Conservation (phyloP, 2,113 vertebrate genomes). For the Prunella fulvescens region DNA sequence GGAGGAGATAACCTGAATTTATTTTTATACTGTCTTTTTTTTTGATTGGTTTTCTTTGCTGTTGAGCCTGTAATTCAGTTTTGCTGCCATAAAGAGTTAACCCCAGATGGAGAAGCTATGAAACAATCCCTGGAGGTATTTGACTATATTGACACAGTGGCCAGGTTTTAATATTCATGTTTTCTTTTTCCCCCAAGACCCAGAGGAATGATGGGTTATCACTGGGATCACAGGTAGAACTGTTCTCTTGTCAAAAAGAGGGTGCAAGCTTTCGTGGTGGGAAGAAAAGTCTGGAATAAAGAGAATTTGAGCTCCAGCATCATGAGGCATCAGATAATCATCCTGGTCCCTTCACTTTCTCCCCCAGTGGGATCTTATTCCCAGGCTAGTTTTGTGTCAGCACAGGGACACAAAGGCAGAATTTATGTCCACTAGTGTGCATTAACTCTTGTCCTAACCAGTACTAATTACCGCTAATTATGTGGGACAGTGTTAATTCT, state of each 20-base stretch:
- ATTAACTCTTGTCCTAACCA: conserved; percentile 54
- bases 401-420: background rate
- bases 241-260: background rate
- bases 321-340: background rate
- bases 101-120: background rate
- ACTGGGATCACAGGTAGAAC: background rate
- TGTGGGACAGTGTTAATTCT: conserved; percentile 53
- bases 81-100: conserved; percentile 35
- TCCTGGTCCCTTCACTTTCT: background rate
- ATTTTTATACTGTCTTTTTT: background rate
- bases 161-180: background rate
- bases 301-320: background rate
- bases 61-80: conserved; percentile 22
- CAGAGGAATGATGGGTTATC: background rate
- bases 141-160: background rate
- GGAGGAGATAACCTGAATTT: background rate
- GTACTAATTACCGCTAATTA: conserved; percentile 44
- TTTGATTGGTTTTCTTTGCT: conserved; percentile 24
- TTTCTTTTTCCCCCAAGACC: background rate
- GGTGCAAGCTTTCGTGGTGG: background rate
- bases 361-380: background rate
- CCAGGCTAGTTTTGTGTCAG: background rate
- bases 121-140: conserved; percentile 32
- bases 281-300: background rate
- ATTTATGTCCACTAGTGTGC: conserved; percentile 22